phyloP scores from a whole-genome alignment of 2,888 invertebrate species.

The Sylvicola cinctus region DNA sequence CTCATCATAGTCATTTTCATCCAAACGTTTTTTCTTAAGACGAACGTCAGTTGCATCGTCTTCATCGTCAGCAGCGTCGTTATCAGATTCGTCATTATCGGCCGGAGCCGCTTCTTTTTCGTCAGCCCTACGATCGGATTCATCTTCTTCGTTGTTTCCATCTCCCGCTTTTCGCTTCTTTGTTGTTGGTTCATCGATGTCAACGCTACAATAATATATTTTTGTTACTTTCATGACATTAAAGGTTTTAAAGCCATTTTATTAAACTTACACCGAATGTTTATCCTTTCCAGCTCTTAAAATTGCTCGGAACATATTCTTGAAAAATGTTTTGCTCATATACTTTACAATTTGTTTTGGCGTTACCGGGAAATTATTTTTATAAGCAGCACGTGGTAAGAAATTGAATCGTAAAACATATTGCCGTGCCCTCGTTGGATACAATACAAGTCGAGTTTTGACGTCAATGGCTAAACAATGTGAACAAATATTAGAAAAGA shows the following conservation, averaged over 20 bases:
- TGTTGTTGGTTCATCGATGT: conserved; percentile 15
- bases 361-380: conserved; percentile 45
- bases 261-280: conserved; percentile 15
- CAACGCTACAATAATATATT: no score
- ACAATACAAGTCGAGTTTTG: conserved; percentile 26
- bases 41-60: conserved; percentile 25
- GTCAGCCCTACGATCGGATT: conserved; percentile 10
- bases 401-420: conserved; percentile 53
- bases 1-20: conserved; percentile 46
- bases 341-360: conserved; percentile 48
- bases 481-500: not conserved
- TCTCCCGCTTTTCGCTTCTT: conserved; percentile 12
- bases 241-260: no score
- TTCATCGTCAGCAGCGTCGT: conserved; percentile 22
- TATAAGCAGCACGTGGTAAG: conserved; percentile 52
- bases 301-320: conserved; percentile 39
- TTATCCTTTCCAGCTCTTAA: conserved; percentile 34
- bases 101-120: conserved; percentile 7
- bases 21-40: conserved; percentile 32
- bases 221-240: no score
- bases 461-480: conserved; percentile 17
- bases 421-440: conserved; percentile 33
- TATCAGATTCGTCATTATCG: conserved; percentile 19
- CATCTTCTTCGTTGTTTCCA: conserved; percentile 7
- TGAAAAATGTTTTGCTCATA: conserved; percentile 52